Evolutionary conservation across 2,888 invertebrate genomes (phyloP).

Genomic region (Cordilura impudica): DNA sequence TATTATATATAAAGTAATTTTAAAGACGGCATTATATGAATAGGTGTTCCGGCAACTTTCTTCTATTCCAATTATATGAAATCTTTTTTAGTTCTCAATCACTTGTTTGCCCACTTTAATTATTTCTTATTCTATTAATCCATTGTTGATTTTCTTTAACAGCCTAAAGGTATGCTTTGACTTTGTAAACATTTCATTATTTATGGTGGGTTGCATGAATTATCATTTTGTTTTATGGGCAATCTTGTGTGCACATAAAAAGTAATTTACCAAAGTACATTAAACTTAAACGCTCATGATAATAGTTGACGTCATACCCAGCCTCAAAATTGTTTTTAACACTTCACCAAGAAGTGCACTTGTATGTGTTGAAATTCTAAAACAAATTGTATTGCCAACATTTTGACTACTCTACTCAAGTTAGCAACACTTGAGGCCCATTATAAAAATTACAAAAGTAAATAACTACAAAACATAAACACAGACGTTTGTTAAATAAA

Average conservation of each 20-base stretch:
- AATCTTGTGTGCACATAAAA: not conserved
- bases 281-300: no score
- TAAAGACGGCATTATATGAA: no score
- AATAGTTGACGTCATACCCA: constrained; percentile 1
- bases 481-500: not conserved
- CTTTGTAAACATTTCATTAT: not conserved
- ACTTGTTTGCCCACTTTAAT: not conserved
- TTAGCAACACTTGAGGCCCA: not conserved
- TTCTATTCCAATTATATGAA: no score
- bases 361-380: not conserved
- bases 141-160: not conserved
- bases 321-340: not conserved
- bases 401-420: not conserved
- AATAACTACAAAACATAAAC: not conserved
- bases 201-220: not conserved
- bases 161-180: constrained; percentile 47
- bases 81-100: no score
- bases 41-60: no score
- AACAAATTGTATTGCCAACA: not conserved
- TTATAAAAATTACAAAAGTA: not conserved
- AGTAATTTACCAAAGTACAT: not conserved
- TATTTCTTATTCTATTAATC: not conserved
- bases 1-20: no score
- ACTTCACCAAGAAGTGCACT: not conserved
- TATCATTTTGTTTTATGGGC: not conserved